Percentiles rank a stretch among this genome's conserved stretches.
Conservation (phyloP, 2,888 invertebrate genomes). For the Oligia strigilis region DNA sequence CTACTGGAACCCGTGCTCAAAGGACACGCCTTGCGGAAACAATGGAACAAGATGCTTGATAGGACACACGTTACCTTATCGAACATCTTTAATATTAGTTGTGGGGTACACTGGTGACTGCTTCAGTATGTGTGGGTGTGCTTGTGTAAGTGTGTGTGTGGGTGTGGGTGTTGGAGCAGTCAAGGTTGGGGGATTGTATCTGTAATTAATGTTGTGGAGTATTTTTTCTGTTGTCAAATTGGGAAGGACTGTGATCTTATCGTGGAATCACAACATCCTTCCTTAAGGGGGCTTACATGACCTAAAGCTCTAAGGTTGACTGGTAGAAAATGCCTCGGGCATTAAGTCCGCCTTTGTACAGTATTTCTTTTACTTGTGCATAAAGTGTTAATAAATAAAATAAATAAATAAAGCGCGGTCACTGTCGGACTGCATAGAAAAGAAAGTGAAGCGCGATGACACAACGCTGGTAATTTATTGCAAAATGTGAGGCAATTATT, state of each 20-base stretch:
- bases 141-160: not conserved
- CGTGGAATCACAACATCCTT: not conserved
- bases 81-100: conserved; percentile 74
- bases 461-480: too few relatives aligned
- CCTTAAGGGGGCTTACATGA: too few relatives aligned
- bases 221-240: conserved; percentile 25
- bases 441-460: too few relatives aligned
- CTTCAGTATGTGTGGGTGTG: not conserved
- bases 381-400: too few relatives aligned
- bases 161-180: not conserved
- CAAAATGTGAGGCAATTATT: too few relatives aligned
- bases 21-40: conserved; percentile 67
- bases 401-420: too few relatives aligned
- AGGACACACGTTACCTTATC: conserved; percentile 72
- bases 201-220: conserved; percentile 13
- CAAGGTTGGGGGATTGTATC: conserved; percentile 33
- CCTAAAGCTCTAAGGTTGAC: too few relatives aligned
- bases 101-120: conserved; percentile 42
- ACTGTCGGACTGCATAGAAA: too few relatives aligned
- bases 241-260: not conserved
- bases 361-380: too few relatives aligned
- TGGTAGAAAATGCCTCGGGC: too few relatives aligned
- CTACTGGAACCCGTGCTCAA: conserved; percentile 46
- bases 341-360: too few relatives aligned
- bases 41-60: conserved; percentile 75